These are phyloP conservation scores for Lutjanus argentimaculatus DNA, from an alignment of 2,797 vertebrate genomes.

Conservation along the genomic window DNA sequence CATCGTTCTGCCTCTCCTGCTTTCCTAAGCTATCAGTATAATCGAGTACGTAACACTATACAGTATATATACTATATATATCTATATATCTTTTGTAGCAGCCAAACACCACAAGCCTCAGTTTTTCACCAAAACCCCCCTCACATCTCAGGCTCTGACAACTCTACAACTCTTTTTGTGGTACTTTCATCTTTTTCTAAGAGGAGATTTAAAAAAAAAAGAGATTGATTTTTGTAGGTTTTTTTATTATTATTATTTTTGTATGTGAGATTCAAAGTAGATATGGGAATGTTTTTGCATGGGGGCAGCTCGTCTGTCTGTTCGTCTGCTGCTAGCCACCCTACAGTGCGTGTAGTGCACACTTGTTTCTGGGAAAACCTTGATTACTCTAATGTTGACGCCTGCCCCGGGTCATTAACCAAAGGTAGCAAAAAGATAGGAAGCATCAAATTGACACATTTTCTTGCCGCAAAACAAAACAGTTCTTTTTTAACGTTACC, in stretches of 20 bases:
- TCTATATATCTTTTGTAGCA: conserved; percentile 96
- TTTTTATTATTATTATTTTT: conserved; percentile 96
- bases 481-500: conserved; percentile 90
- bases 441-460: conserved; percentile 90
- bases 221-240: conserved; percentile 96
- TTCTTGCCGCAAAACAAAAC: conserved; percentile 90
- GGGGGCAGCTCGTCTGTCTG: conserved; percentile 92
- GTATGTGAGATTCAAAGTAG: conserved; percentile 98
- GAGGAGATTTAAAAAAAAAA: conserved; percentile 81
- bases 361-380: conserved; percentile 94
- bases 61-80: conserved; percentile 84
- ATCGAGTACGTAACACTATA: conserved; percentile 88
- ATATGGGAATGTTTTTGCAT: conserved; percentile 96
- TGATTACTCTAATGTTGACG: conserved; percentile 92
- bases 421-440: conserved; percentile 96
- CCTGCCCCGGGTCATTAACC: conserved; percentile 96
- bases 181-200: conserved; percentile 96
- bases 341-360: conserved; percentile 91
- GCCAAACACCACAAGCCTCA: conserved; percentile 99
- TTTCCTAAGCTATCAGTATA: conserved; percentile 92
- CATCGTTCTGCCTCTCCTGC: conserved; percentile 90
- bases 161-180: conserved; percentile 96
- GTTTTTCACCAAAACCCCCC: conserved; percentile 96
- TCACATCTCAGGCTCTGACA: conserved; percentile 98
- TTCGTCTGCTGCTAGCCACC: conserved; percentile 91